phyloP scores from a whole-genome alignment of 2,888 invertebrate genomes.

The Linyphia triangularis region DNA sequence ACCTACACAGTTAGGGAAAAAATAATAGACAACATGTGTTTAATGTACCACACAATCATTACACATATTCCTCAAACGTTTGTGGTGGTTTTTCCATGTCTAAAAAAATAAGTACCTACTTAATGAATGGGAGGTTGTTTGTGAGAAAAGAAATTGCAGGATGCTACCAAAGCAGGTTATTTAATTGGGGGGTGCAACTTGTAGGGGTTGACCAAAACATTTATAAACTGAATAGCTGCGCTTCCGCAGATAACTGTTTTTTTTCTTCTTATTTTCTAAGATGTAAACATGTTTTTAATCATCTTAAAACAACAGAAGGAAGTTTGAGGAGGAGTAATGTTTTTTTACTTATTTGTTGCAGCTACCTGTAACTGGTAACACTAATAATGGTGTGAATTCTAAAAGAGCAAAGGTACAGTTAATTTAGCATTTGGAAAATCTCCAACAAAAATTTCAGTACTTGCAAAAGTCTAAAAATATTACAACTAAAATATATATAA shows the following conservation, averaged over 20 bases:
- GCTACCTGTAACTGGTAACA: too few species aligned
- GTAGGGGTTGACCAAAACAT: constrained; percentile 66
- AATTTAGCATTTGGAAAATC: too few species aligned
- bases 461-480: too few species aligned
- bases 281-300: constrained; percentile 69
- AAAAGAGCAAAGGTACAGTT: too few species aligned
- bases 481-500: too few species aligned
- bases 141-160: constrained; percentile 62
- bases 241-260: constrained; percentile 62
- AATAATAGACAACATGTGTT: too few species aligned
- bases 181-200: constrained; percentile 53
- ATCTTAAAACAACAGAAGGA: constrained; percentile 7
- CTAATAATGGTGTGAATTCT: too few species aligned
- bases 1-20: too few species aligned
- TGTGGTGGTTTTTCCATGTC: background rate
- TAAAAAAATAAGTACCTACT: background rate
- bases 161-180: background rate
- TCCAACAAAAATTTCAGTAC: too few species aligned
- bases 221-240: constrained; percentile 45
- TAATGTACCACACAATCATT: too few species aligned
- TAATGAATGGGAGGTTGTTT: constrained; percentile 49
- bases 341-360: background rate
- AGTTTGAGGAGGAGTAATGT: background rate
- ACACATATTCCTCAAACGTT: background rate
- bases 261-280: background rate